Evolutionary conservation across 1,140 invertebrate genomes (phyloP), one percentile per base, ranked within the genome.

Genomic region (Homalodisca vitripennis): DNA sequence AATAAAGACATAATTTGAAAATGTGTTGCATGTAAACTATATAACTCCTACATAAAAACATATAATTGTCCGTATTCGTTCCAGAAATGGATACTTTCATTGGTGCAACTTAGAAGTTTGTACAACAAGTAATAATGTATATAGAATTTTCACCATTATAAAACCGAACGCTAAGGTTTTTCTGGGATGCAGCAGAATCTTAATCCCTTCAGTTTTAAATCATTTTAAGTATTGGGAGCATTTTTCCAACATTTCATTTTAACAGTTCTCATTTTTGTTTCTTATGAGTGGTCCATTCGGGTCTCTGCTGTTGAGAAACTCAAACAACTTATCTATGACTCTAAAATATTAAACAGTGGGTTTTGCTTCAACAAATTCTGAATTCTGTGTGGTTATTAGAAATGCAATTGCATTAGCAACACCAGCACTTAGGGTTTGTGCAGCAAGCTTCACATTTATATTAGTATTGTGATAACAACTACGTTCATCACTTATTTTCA

Each of bases 391-490:
- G 1, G 68, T 67, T 53, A 73, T 51, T 3, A 75, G 62, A 6
- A 77, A 63, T 32, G 73, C 24, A 22, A 70, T 30, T 24, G 41
- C 66, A 67, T 67, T 46, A 3, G 41, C 66, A 26, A 67, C 66
- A 31, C 66, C 47, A 6, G 66, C 47, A 47, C 66, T 67, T 13
- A 67, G 22, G 6, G 66, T 67, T 30, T 67, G 66, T 2, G 46
- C 66, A 24, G 41, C 66, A 14, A 67, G 27, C 2, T 26, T 29
- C 3, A 67, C 66, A 26, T 67, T 67, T 46, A 51, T 67, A 29
- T 67, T 47, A 24, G 73, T 71, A 3, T 74, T 57, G 32, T n/a
- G n/a, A n/a, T n/a, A n/a, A n/a, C n/a, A n/a, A n/a, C n/a, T n/a
- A n/a, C n/a, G n/a, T n/a, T n/a, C n/a, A n/a, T n/a, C n/a, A n/a